Base-by-base conservation (phyloP, 2,888 invertebrate genomes). In the Andrena flavipes region DNA sequence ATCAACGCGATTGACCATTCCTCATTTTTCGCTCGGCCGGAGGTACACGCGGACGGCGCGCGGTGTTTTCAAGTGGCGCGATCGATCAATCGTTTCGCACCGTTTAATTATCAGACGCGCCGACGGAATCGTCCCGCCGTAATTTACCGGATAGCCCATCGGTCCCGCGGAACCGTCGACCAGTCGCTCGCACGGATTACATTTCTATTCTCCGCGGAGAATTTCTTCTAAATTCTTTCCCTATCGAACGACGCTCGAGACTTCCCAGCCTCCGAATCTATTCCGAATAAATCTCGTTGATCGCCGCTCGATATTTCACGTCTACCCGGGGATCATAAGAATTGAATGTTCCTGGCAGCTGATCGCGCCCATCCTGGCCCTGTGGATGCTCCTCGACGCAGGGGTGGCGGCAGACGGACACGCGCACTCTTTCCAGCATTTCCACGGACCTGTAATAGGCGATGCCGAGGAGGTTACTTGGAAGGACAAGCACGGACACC, bases 401-500 rank as follows among this genome's bases (percentile, higher is more conserved):
- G 33, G 63, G 48, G 79, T 76, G 4, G 72, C 71, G 4, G 88
- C 84, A 3, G 89, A 82, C 23, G 89, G 90, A 26, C 89, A 92
- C 75, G 93, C 93, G 60, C 93, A 92, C 69, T 93, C 93, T 29
- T 93, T 93, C 68, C 93, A 93, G 86, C 92, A 94, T 83, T 93
- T 92, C 77, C 91, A 92, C 67, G 93, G 93, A 6, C 93, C 93
- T 0, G 93, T 93, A 42, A 85, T 85, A 63, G 93, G 93, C n/a
- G 88, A 92, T 5, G 92, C 90, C 60, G 84, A 88, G 48, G 91
- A 92, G 85, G 88, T 94, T 48, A 87, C 80, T 54, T 93, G 93
- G 93, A 84, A 87, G 54, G 93, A 93, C 82, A 89, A 93, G 56
- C 91, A 94, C 87, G 94, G 93, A 10, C 89, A 92, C 70, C 91